phyloP scores from a whole-genome alignment of 2,797 vertebrate genomes.

The Pterois miles region DNA sequence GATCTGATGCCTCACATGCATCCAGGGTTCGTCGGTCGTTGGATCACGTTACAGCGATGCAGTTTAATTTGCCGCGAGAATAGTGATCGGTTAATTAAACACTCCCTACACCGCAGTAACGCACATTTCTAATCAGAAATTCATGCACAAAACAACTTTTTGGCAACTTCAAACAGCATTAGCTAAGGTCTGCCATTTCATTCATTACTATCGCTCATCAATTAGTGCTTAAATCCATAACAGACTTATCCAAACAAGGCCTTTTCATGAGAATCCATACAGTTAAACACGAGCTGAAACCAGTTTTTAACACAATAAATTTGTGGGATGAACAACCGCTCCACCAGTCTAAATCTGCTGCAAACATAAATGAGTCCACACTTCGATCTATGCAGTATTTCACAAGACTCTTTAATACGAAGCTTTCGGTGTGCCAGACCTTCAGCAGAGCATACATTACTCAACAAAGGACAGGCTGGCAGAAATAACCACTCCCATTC shows the following conservation, averaged over 20 bases:
- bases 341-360: no score
- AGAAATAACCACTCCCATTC: no score
- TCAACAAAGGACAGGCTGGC: no score
- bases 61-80: neutral
- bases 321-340: no score
- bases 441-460: no score
- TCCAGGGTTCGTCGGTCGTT: constrained; percentile 23
- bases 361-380: no score
- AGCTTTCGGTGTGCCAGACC: no score
- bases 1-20: neutral
- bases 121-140: neutral
- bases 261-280: neutral
- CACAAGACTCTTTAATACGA: no score
- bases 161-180: neutral
- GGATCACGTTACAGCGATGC: neutral
- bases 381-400: no score
- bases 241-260: neutral
- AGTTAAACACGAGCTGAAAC: neutral
- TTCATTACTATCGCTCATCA: neutral
- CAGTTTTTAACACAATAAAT: neutral
- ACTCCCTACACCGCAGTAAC: neutral
- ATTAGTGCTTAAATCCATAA: neutral
- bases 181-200: neutral
- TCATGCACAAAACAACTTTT: neutral
- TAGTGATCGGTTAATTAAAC: constrained; percentile 22